Evolutionary conservation across 2,113 vertebrate species (phyloP).

Genomic region (Phodopus roborovskii): DNA sequence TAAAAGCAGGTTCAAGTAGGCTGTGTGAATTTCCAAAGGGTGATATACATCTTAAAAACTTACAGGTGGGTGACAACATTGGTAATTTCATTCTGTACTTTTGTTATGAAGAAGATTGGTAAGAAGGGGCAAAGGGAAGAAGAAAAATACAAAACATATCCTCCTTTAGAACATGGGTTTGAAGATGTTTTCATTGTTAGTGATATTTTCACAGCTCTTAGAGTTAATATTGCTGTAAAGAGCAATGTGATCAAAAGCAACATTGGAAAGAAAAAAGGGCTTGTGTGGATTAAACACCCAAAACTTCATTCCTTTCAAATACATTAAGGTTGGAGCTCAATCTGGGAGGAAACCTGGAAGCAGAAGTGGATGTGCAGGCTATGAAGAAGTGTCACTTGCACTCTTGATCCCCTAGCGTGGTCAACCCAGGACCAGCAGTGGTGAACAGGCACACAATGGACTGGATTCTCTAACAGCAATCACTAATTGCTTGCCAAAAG

Average conservation of each 20-base stretch:
- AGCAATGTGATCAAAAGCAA: neutral
- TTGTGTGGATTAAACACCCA: neutral
- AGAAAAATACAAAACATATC: neutral
- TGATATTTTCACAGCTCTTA: neutral
- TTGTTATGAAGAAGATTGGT: slow-evolving; percentile 7
- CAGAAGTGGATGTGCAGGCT: neutral
- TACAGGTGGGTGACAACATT: neutral
- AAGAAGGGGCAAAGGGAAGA: neutral
- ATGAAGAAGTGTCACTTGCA: neutral
- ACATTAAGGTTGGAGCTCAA: neutral
- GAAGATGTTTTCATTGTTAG: neutral
- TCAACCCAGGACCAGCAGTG: neutral
- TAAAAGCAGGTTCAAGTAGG: neutral
- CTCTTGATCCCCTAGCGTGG: neutral
- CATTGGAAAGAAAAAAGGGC: neutral
- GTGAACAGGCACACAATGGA: neutral
- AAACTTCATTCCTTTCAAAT: neutral
- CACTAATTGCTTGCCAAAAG: neutral
- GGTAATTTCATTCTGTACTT: neutral
- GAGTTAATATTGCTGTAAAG: neutral
- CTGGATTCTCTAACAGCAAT: neutral
- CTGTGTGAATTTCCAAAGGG: neutral
- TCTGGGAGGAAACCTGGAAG: neutral
- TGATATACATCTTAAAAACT: neutral
- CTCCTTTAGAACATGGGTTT: neutral